A percentile compares a stretch with the other conserved stretches of the same genome.
These are phyloP conservation scores for Mythimna pallens DNA, from an alignment of 2,888 invertebrate species.

Conservation along the genomic window DNA sequence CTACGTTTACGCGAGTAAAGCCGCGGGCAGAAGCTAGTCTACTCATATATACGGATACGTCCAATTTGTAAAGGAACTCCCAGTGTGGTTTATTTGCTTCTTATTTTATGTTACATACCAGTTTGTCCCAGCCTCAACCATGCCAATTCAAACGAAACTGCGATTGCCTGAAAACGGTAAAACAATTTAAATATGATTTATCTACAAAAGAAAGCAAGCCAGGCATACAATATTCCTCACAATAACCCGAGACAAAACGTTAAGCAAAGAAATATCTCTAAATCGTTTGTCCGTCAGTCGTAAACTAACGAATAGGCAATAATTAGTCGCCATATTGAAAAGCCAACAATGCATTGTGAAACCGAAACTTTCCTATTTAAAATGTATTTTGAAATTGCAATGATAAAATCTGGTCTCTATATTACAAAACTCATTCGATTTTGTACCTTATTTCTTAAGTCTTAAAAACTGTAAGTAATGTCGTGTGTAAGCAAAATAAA, in stretches of 20 bases:
- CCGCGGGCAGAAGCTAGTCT: no score
- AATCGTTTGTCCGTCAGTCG: conserved; percentile 65
- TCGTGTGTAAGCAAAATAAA: conserved; percentile 6
- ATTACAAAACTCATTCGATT: background rate
- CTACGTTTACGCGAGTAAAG: no score
- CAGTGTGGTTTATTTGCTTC: no score
- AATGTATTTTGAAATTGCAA: conserved; percentile 39
- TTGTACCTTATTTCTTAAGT: background rate
- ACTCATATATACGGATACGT: no score
- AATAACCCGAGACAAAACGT: conserved; percentile 60
- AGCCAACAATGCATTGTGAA: conserved; percentile 67
- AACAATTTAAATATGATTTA: conserved; percentile 49
- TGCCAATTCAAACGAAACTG: conserved; percentile 4
- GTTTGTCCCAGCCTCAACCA: conserved; percentile 14
- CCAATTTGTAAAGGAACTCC: no score
- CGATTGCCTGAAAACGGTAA: conserved; percentile 31
- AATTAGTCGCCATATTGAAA: conserved; percentile 72
- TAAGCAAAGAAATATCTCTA: conserved; percentile 60
- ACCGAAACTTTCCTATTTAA: conserved; percentile 65
- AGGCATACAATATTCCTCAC: conserved; percentile 45
- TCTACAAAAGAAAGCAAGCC: conserved; percentile 66
- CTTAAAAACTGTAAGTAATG: background rate
- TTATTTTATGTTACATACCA: background rate
- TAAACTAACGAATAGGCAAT: conserved; percentile 68
- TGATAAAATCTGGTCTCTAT: conserved; percentile 6